Conservation (phyloP, 2,113 vertebrate genomes). For the Hemicordylus capensis region DNA sequence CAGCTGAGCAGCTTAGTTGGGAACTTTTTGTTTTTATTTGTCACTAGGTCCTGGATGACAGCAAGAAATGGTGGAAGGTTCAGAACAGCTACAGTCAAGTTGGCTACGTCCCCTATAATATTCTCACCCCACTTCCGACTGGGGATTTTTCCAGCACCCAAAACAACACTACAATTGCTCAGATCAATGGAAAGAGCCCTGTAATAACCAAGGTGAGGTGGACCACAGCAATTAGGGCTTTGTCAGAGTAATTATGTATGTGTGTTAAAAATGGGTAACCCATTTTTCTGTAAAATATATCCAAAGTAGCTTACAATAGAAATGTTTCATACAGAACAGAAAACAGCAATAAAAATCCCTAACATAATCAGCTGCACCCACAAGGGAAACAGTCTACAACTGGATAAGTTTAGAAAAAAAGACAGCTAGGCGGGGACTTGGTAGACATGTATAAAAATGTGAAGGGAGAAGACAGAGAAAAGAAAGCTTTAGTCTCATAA, state of each 20-base stretch:
- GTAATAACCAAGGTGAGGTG: neutral
- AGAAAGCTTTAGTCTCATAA: neutral
- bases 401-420: neutral
- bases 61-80: slow-evolving; percentile 72
- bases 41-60: slow-evolving; percentile 59
- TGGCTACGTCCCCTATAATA: slow-evolving; percentile 70
- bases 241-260: neutral
- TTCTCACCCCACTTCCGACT: slow-evolving; percentile 37
- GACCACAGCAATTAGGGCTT: neutral
- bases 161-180: neutral
- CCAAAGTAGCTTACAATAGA: neutral
- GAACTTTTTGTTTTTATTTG: neutral
- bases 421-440: too few species aligned
- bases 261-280: neutral
- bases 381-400: neutral
- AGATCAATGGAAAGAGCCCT: slow-evolving; percentile 9
- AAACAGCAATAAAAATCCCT: neutral
- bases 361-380: neutral
- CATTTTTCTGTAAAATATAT: neutral
- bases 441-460: neutral
- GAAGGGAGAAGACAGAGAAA: neutral
- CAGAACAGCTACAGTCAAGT: slow-evolving; percentile 50
- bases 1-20: neutral
- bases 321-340: neutral
- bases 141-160: neutral